Evolutionary conservation across 1,140 invertebrate species (phyloP).

Genomic region (Pseudomyrmex cubaensis): DNA sequence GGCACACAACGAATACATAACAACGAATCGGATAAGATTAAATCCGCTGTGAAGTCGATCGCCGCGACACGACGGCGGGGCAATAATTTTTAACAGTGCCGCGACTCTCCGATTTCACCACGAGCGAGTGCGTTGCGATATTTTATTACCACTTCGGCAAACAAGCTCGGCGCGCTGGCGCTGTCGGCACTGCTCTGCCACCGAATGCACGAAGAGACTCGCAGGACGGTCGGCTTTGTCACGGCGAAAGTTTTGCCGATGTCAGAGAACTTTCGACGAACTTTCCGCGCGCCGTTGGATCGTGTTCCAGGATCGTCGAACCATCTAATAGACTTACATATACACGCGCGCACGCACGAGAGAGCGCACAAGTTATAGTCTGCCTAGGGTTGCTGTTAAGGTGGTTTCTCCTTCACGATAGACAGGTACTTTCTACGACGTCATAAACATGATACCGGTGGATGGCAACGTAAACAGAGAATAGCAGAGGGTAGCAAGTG

Average conservation of each 20-base stretch:
- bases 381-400: conserved; percentile 1
- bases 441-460: conserved; percentile 30
- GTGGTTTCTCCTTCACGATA: conserved; percentile 22
- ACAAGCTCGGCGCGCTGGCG: conserved; percentile 16
- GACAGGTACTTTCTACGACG: conserved; percentile 41
- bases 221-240: conserved; percentile 46
- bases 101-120: conserved; percentile 45
- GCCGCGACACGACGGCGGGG: conserved; percentile 27
- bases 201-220: conserved; percentile 26
- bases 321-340: conserved; percentile 74
- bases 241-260: conserved; percentile 63
- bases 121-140: conserved; percentile 26
- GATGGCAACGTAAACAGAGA: conserved; percentile 20
- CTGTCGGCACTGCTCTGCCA: conserved; percentile 6
- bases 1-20: no score
- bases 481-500: conserved; percentile 20
- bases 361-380: neutral
- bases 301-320: conserved; percentile 67
- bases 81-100: conserved; percentile 52
- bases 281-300: conserved; percentile 42
- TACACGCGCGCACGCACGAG: conserved; percentile 10
- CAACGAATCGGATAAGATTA: conserved; percentile 44
- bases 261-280: conserved; percentile 66
- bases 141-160: conserved; percentile 61
- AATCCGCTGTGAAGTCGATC: conserved; percentile 46